Base-by-base conservation (phyloP, 2,113 vertebrate species). In the Desmodus rotundus region DNA sequence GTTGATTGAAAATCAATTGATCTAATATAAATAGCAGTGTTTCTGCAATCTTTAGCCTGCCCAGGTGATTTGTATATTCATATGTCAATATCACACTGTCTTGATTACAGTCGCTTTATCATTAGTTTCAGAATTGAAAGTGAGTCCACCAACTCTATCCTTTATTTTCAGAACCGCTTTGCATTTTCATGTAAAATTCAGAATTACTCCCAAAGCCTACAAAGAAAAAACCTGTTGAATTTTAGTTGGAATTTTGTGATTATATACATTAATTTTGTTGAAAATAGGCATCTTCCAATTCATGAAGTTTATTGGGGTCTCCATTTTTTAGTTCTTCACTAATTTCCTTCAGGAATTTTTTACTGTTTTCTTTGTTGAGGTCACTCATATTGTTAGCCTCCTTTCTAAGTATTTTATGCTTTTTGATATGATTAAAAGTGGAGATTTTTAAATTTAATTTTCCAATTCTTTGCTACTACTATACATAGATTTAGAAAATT, bases 1-100 rank as follows among this genome's bases (percentile, higher is more conserved):
- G 13, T 95, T 65, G n/a, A 4, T 67, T 93, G 52, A 93, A 87
- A 93, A 36, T 61, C 22, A 90, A n/a, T 26, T 96, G 45, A 47
- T 33, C 15, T 41, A 43, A n/a, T 50, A 14, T 43, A 20, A 38
- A 10, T 47, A 76, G 31, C 22, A 36, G 13, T 68, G 2, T 72
- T 76, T 78, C 45, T 45, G 4, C 13, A 70, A 88, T 83, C 68
- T 58, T 43, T 70, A 28, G 58, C 61, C 33, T 45, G 31, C 4
- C 24, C 13, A 2, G 15, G 1, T 76, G 26, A 77, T 58, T 38
- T 76, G 7, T 68, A 87, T 36, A 26, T 45, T 70, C 19, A 91
- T 20, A 26, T 78, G 19, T 7, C 85, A 72, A 36, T 28, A 83
- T 31, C 19, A 63, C 31, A 73, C 12, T 16, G 3, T 56, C 50